These are phyloP conservation scores for Nymphalis polychloros DNA, from an alignment of 2,888 invertebrate species.

Conservation along the genomic window DNA sequence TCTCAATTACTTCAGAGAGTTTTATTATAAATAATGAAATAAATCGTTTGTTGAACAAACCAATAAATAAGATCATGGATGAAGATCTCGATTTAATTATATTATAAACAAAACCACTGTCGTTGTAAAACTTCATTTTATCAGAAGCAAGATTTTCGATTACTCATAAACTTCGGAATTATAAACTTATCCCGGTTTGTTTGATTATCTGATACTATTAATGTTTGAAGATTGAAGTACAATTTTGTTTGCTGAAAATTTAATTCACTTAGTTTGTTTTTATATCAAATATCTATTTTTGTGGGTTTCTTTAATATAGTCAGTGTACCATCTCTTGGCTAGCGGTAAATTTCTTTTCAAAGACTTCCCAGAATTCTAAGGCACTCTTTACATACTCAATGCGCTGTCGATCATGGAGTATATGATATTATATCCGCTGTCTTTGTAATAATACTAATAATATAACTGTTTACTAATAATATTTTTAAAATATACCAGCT, in stretches of 20 bases:
- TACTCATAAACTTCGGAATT: constrained; percentile 27
- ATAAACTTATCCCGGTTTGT: constrained; percentile 24
- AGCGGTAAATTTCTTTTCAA: too few relatives aligned
- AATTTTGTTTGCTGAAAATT: constrained; percentile 14
- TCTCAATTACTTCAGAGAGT: neutral
- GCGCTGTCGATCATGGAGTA: too few relatives aligned
- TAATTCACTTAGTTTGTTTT: neutral
- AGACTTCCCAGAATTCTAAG: too few relatives aligned
- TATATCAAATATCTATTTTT: too few relatives aligned
- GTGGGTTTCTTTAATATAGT: too few relatives aligned
- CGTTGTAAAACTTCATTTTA: constrained; percentile 18
- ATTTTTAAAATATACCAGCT: too few relatives aligned
- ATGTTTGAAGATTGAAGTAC: constrained; percentile 28
- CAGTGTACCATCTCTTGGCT: too few relatives aligned
- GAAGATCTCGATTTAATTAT: constrained; percentile 17
- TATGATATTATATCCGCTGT: too few relatives aligned
- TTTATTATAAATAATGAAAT: neutral
- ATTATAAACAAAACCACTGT: constrained; percentile 21
- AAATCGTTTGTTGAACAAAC: constrained; percentile 8
- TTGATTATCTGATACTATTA: constrained; percentile 31
- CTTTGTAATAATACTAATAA: too few relatives aligned
- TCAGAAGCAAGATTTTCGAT: constrained; percentile 29
- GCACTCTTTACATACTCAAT: too few relatives aligned
- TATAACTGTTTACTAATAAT: too few relatives aligned
- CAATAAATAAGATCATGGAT: constrained; percentile 23